Percentiles rank a stretch among this genome's conserved stretches.
Evolutionary conservation across 1,140 invertebrate genomes (phyloP).

Genomic region (Heliconius nattereri): DNA sequence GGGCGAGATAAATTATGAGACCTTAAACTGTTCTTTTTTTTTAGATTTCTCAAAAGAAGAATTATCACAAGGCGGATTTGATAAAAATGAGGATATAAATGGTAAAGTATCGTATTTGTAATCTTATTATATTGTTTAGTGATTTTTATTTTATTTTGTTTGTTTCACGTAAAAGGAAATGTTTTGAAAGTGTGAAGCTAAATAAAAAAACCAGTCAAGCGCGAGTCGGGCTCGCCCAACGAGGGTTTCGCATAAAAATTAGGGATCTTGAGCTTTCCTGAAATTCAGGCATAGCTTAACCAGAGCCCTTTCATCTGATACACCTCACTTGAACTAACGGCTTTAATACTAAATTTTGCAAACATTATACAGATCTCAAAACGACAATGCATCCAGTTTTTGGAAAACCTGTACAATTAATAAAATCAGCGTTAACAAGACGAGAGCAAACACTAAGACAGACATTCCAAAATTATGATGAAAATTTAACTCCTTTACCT

Average conservation of each 20-base stretch:
- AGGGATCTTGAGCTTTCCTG: no score
- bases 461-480: conserved; percentile 55
- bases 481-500: conserved; percentile 52
- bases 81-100: neutral
- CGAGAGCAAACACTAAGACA: conserved; percentile 44
- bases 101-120: neutral
- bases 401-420: conserved; percentile 44
- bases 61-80: neutral
- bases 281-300: no score
- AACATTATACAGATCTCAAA: conserved; percentile 11
- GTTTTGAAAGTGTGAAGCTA: no score
- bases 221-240: no score
- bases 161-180: neutral
- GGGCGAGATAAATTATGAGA: neutral
- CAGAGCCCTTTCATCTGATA: no score
- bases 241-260: no score
- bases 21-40: neutral
- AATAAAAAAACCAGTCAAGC: no score
- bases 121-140: no score
- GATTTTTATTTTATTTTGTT: neutral
- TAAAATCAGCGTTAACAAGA: conserved; percentile 39
- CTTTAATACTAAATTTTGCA: no score
- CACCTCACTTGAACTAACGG: no score
- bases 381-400: conserved; percentile 59
- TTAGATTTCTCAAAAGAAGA: conserved; percentile 5